Evolutionary conservation across 2,888 invertebrate genomes (phyloP).

Genomic region (Meiosimyza platycephala): DNA sequence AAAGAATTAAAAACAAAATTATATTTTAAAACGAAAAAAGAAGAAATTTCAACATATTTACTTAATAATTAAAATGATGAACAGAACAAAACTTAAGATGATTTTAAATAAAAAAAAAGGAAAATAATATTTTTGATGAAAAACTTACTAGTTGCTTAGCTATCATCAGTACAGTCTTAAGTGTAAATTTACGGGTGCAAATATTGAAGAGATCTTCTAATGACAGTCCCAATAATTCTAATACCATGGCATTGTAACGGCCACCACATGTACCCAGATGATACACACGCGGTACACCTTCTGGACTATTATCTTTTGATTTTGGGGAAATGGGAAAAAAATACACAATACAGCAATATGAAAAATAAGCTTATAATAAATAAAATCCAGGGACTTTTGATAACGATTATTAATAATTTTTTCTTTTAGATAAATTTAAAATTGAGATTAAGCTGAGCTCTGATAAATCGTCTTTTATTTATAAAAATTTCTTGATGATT

Average conservation of each 20-base stretch:
- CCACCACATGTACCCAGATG: conserved; percentile 98
- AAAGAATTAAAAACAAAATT: background rate
- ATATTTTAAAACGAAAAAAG: background rate
- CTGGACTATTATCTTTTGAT: conserved; percentile 70
- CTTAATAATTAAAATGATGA: conserved; percentile 15
- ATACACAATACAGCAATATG: conserved; percentile 24
- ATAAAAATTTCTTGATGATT: no score
- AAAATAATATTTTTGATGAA: conserved; percentile 36
- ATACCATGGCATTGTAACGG: conserved; percentile 99
- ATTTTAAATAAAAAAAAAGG: conserved; percentile 32
- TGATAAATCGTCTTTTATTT: no score
- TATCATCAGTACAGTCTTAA: conserved; percentile 98
- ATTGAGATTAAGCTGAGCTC: no score
- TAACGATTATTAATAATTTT: no score
- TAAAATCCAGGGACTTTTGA: background rate
- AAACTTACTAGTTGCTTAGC: conserved; percentile 95
- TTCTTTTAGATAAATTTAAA: no score
- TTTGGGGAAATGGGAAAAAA: conserved; percentile 23
- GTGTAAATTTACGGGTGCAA: conserved; percentile 96
- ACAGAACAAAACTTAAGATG: conserved; percentile 6
- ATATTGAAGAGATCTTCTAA: conserved; percentile 99
- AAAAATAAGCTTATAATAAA: conserved; percentile 24
- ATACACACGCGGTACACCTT: conserved; percentile 98
- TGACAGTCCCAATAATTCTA: conserved; percentile 98
- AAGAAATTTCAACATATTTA: conserved; percentile 12